phyloP scores from a whole-genome alignment of 1,140 invertebrate species.

The Harpegnathos saltator region DNA sequence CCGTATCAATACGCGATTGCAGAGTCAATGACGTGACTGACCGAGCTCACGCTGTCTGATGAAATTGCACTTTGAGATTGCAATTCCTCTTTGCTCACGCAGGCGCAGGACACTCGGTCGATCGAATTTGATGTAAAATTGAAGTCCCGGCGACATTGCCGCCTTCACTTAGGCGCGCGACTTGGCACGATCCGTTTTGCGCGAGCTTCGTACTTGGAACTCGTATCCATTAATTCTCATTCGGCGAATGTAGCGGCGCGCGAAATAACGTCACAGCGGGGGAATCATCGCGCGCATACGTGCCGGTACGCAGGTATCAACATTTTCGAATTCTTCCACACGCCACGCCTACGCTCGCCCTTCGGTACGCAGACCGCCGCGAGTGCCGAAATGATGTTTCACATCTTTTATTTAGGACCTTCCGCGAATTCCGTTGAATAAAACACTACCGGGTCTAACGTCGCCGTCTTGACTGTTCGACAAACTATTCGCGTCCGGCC shows the following conservation, averaged over 20 bases:
- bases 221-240: too few species aligned
- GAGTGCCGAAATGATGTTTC: conserved; percentile 69
- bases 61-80: too few species aligned
- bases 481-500: conserved; percentile 25
- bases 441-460: neutral
- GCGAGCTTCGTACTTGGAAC: too few species aligned
- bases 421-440: conserved; percentile 62
- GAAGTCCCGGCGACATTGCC: too few species aligned
- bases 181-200: too few species aligned
- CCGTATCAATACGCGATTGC: too few species aligned
- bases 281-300: neutral
- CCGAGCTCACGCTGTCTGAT: too few species aligned
- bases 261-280: neutral
- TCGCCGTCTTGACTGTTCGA: neutral
- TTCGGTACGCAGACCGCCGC: neutral
- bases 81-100: too few species aligned
- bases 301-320: conserved; percentile 14
- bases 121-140: too few species aligned
- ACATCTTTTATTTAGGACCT: conserved; percentile 69
- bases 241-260: neutral
- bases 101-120: too few species aligned
- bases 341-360: conserved; percentile 49
- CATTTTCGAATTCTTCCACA: conserved; percentile 45
- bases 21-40: too few species aligned
- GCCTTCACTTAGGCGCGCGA: too few species aligned